phyloP scores from a whole-genome alignment of 2,888 invertebrate genomes.

The Xanthia togata region DNA sequence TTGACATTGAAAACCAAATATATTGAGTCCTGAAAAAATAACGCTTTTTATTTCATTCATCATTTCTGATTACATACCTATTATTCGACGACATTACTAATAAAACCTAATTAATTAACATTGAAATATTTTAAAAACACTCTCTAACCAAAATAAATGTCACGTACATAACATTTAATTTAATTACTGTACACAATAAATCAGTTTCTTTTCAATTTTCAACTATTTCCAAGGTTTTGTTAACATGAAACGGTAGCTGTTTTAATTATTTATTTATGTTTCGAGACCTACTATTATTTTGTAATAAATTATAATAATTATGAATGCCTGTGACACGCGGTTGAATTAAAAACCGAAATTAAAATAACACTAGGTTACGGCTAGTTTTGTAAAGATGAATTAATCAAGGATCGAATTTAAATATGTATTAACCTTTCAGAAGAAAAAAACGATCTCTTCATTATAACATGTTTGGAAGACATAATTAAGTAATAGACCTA shows the following conservation, averaged over 20 bases:
- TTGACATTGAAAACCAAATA: not conserved
- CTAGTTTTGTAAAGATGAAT: not conserved
- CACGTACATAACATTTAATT: constrained; percentile 33
- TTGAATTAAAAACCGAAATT: constrained; percentile 31
- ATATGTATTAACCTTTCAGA: not conserved
- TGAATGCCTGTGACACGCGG: constrained; percentile 51
- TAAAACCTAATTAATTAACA: not conserved
- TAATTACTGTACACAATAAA: constrained; percentile 34
- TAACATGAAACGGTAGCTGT: constrained; percentile 49
- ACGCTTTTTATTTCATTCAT: not conserved
- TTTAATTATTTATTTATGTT: constrained; percentile 50
- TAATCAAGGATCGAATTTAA: not conserved
- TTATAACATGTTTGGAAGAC: not conserved
- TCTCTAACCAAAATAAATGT: constrained; percentile 3
- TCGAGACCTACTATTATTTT: constrained; percentile 51
- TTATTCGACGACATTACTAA: not conserved
- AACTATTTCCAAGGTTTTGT: constrained; percentile 41
- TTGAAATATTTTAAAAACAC: not conserved
- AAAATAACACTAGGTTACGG: constrained; percentile 9
- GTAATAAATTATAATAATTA: constrained; percentile 55
- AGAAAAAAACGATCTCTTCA: not conserved
- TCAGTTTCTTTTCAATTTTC: constrained; percentile 50
- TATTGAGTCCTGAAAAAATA: not conserved
- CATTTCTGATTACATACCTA: not conserved
- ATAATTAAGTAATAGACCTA: not conserved